Evolutionary conservation across 2,797 vertebrate genomes (phyloP).

Genomic region (Periophthalmus magnuspinnatus): DNA sequence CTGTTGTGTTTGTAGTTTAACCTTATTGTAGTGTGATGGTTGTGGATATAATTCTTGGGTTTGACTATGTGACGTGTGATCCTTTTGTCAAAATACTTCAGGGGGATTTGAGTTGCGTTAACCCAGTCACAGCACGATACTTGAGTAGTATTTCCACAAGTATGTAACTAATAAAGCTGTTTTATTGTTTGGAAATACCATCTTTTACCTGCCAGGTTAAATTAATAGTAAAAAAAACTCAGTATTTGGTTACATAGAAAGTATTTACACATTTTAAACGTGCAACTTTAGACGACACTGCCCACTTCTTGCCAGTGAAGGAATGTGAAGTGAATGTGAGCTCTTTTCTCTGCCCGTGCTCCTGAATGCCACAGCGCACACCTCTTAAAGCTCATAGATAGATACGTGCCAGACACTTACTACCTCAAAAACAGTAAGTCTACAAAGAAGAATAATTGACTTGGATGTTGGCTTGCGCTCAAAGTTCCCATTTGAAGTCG

Average conservation of each 20-base stretch:
- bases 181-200: neutral
- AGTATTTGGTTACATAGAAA: too few species aligned
- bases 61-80: too few species aligned
- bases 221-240: neutral
- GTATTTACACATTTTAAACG: too few species aligned
- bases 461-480: neutral
- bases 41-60: too few species aligned
- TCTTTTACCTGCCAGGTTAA: neutral
- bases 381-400: neutral
- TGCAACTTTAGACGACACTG: too few species aligned
- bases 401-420: neutral
- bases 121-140: neutral
- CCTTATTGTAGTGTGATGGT: neutral
- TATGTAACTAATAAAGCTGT: neutral
- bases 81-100: too few species aligned
- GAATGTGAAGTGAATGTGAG: neutral
- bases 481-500: neutral
- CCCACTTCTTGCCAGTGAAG: too few species aligned
- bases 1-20: neutral
- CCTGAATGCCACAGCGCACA: neutral
- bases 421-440: neutral
- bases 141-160: neutral
- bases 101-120: too few species aligned
- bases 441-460: constrained; percentile 1
- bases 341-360: neutral